Percentiles rank a stretch among this genome's conserved stretches.
Evolutionary conservation across 1,140 invertebrate species (phyloP).

Genomic region (Magallana angulata): DNA sequence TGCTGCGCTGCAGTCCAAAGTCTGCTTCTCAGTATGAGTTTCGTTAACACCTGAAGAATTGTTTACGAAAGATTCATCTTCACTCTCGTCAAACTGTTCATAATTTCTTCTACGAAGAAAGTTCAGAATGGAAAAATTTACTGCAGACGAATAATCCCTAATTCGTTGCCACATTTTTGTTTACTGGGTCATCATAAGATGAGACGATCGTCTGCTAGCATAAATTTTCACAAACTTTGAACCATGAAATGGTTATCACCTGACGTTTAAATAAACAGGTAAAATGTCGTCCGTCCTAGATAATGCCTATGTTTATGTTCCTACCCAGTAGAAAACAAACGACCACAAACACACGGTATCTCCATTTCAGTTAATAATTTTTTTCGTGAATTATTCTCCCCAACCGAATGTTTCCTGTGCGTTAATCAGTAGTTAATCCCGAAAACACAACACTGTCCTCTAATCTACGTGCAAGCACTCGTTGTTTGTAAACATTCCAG

Average conservation of each 20-base stretch:
- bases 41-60: not conserved
- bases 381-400: too few species aligned
- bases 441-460: too few species aligned
- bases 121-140: slow-evolving; percentile 28
- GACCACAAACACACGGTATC: not conserved
- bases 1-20: not conserved
- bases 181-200: not conserved
- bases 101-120: slow-evolving; percentile 49
- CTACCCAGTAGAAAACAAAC: not conserved
- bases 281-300: not conserved
- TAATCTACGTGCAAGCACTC: too few species aligned
- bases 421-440: too few species aligned
- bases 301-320: not conserved
- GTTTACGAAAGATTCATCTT: not conserved
- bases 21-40: not conserved
- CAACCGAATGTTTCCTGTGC: too few species aligned
- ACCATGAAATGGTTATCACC: not conserved
- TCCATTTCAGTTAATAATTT: not conserved
- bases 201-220: slow-evolving; percentile 17
- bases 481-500: too few species aligned
- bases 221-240: slow-evolving; percentile 26
- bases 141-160: slow-evolving; percentile 38
- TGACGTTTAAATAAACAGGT: slow-evolving; percentile 7
- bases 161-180: slow-evolving; percentile 51
- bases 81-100: slow-evolving; percentile 48